phyloP scores from a whole-genome alignment of 2,797 vertebrate genomes.

The Leuciscus waleckii region DNA sequence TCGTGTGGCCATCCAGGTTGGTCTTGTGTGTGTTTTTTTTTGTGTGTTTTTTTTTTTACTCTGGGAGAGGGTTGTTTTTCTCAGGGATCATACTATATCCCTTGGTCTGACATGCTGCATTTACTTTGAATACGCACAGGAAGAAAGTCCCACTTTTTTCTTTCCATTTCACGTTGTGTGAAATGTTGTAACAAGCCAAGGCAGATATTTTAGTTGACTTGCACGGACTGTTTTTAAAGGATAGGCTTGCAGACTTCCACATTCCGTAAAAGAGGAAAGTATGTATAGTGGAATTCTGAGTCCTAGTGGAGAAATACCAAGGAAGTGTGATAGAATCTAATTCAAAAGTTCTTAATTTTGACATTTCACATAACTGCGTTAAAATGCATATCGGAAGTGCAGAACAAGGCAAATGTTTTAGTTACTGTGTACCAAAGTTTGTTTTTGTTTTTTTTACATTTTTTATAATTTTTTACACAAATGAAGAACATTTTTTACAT shows the following conservation, averaged over 20 bases:
- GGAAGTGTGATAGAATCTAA: slow-evolving; percentile 52
- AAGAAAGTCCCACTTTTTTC: slow-evolving; percentile 68
- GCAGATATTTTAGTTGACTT: slow-evolving; percentile 76
- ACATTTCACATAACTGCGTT: not conserved
- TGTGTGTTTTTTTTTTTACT: slow-evolving; percentile 70
- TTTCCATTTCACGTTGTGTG: slow-evolving; percentile 63
- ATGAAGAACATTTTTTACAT: not conserved
- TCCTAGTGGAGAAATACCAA: slow-evolving; percentile 61
- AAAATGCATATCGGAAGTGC: not conserved
- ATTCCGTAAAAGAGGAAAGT: slow-evolving; percentile 69
- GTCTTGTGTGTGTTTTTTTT: slow-evolving; percentile 65
- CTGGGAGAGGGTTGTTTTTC: slow-evolving; percentile 71
- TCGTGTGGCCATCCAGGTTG: slow-evolving; percentile 71
- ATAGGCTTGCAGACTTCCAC: slow-evolving; percentile 72
- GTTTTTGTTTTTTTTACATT: not conserved
- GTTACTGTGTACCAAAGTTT: not conserved
- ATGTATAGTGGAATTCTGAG: slow-evolving; percentile 72
- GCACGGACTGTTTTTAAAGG: slow-evolving; percentile 71
- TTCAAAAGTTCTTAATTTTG: slow-evolving; percentile 27
- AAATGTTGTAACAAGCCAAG: slow-evolving; percentile 79
- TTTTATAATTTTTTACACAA: not conserved
- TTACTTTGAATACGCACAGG: slow-evolving; percentile 77
- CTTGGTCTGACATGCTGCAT: slow-evolving; percentile 77
- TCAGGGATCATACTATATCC: slow-evolving; percentile 75
- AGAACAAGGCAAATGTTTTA: not conserved